Evolutionary conservation across 2,113 vertebrate species (phyloP).

Genomic region (Tinamus guttatus): DNA sequence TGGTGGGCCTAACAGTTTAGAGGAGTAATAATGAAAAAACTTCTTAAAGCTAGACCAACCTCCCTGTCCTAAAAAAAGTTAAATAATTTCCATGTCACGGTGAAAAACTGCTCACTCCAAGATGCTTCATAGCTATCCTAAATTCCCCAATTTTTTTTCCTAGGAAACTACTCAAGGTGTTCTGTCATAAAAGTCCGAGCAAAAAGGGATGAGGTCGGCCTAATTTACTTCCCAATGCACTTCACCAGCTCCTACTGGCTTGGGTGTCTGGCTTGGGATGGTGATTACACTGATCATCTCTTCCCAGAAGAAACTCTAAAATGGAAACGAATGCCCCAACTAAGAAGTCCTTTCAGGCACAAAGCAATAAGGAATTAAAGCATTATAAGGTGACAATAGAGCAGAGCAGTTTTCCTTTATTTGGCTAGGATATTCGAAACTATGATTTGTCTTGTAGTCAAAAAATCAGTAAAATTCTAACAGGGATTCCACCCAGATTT

Average conservation of each 20-base stretch:
- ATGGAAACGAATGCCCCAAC: constrained; percentile 55
- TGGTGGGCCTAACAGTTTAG: constrained; percentile 8
- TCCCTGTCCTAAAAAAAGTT: neutral
- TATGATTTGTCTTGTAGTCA: constrained; percentile 53
- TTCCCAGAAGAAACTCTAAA: constrained; percentile 1
- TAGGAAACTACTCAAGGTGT: neutral
- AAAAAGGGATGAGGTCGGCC: neutral
- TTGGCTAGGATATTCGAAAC: constrained; percentile 45
- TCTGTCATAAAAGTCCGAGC: constrained; percentile 11
- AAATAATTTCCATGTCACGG: neutral
- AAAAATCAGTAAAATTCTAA: constrained; percentile 20
- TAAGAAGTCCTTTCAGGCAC: constrained; percentile 48
- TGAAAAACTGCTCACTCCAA: neutral
- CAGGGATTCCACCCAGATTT: constrained; percentile 10
- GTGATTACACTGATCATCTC: constrained; percentile 18
- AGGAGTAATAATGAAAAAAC: neutral
- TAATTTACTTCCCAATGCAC: neutral
- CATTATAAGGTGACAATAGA: constrained; percentile 41
- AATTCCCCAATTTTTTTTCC: neutral
- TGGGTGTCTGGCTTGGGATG: constrained; percentile 25
- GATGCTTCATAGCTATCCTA: neutral
- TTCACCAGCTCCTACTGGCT: constrained; percentile 18
- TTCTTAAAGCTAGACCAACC: neutral
- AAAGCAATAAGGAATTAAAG: constrained; percentile 3
- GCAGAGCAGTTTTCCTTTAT: constrained; percentile 10